phyloP scores from a whole-genome alignment of 2,888 invertebrate species.

The Julus scandinavius region DNA sequence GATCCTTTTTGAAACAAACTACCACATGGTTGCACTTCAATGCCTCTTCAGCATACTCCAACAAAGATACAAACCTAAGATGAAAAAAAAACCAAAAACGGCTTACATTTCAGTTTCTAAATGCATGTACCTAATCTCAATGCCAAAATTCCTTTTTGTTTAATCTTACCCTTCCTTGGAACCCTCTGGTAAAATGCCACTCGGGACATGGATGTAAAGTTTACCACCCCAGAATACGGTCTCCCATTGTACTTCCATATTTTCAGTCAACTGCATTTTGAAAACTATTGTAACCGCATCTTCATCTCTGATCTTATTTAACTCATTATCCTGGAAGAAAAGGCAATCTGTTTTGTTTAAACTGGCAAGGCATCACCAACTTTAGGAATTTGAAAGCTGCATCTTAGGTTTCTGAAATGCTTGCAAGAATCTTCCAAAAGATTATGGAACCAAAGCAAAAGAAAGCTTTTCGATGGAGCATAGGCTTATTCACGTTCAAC shows the following conservation, averaged over 20 bases:
- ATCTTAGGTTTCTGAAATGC: too few relatives aligned
- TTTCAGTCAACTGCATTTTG: constrained; percentile 81
- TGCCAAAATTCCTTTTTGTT: not conserved
- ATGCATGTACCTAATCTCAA: not conserved
- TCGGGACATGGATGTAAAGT: constrained; percentile 90
- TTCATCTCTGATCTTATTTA: constrained; percentile 69
- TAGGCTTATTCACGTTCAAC: too few relatives aligned
- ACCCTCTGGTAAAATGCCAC: constrained; percentile 85
- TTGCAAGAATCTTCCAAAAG: too few relatives aligned
- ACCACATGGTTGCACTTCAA: constrained; percentile 83
- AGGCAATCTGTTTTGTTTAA: not conserved
- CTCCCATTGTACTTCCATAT: constrained; percentile 84
- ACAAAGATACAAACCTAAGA: constrained; percentile 81
- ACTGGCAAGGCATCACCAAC: too few relatives aligned
- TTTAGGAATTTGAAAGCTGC: too few relatives aligned
- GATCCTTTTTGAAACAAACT: constrained; percentile 83
- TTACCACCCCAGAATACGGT: constrained; percentile 81
- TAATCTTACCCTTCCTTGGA: constrained; percentile 83
- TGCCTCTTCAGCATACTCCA: constrained; percentile 96
- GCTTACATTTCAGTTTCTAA: not conserved
- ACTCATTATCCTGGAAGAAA: constrained; percentile 62
- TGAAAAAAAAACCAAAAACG: constrained; percentile 6
- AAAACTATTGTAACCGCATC: constrained; percentile 77
- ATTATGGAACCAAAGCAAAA: too few relatives aligned
- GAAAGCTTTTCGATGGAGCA: too few relatives aligned